These are phyloP conservation scores for Orthosia gracilis DNA, from an alignment of 2,888 invertebrate species.

Conservation along the genomic window DNA sequence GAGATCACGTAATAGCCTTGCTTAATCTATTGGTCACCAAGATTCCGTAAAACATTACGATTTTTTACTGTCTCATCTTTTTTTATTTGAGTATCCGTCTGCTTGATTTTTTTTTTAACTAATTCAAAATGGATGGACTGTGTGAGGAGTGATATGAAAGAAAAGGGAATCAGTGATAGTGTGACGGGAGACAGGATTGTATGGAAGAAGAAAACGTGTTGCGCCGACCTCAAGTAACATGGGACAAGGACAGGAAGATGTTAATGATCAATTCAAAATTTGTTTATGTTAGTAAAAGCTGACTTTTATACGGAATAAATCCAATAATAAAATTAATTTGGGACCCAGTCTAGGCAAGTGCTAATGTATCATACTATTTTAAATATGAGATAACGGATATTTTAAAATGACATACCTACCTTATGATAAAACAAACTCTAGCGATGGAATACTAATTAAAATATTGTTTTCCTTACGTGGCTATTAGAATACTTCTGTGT, in stretches of 20 bases:
- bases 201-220: too few species aligned
- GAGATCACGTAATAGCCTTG: slow-evolving; percentile 28
- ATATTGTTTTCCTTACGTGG: not conserved
- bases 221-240: too few species aligned
- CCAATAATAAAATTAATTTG: not conserved
- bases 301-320: not conserved
- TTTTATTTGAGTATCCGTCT: not conserved
- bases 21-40: slow-evolving; percentile 38
- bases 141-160: too few species aligned
- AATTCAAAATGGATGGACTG: not conserved
- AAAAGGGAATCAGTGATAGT: too few species aligned
- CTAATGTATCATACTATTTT: not conserved
- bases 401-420: slow-evolving; percentile 9
- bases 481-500: not conserved
- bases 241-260: too few species aligned
- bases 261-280: too few species aligned
- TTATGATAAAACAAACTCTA: not conserved
- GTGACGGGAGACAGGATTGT: too few species aligned
- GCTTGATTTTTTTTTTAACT: not conserved
- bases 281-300: not conserved
- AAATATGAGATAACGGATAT: not conserved
- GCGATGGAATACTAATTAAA: not conserved
- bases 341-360: not conserved
- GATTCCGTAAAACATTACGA: slow-evolving; percentile 1
- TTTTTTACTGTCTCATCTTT: not conserved